A percentile compares a stretch with the other conserved stretches of the same genome.
These are phyloP conservation scores for Percina caprodes DNA, from an alignment of 2,113 vertebrate genomes.

Conservation along the genomic window DNA sequence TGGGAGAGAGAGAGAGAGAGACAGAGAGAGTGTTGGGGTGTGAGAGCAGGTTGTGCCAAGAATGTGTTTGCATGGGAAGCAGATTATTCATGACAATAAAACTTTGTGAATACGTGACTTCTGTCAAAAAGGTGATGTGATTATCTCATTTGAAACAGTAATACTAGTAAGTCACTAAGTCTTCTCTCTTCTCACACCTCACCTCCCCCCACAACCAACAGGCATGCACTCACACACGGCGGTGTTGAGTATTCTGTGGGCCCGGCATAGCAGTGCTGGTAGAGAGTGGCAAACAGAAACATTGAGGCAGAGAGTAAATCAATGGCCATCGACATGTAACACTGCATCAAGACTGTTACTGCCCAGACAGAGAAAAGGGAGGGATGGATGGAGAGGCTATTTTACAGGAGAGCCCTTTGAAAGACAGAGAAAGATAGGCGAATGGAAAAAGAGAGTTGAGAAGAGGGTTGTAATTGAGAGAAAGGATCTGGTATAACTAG, in stretches of 20 bases:
- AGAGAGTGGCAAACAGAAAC: conserved; percentile 56
- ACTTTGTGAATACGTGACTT: not conserved
- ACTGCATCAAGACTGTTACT: conserved; percentile 79
- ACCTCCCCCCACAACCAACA: conserved; percentile 23
- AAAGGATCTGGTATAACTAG: conserved; percentile 39
- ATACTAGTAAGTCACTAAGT: not conserved
- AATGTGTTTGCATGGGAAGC: not conserved
- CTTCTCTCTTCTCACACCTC: conserved; percentile 13
- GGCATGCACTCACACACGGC: conserved; percentile 20
- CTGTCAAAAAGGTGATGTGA: not conserved
- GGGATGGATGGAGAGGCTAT: conserved; percentile 35
- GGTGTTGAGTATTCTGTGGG: conserved; percentile 46
- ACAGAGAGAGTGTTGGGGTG: not conserved
- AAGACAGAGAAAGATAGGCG: conserved; percentile 31
- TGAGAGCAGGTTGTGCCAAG: conserved; percentile 8
- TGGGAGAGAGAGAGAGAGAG: not conserved
- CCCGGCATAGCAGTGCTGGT: conserved; percentile 50
- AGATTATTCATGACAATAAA: not conserved
- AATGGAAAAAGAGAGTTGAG: conserved; percentile 33
- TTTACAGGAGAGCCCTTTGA: conserved; percentile 31
- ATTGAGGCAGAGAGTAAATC: conserved; percentile 70
- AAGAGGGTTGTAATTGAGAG: conserved; percentile 44
- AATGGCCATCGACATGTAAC: conserved; percentile 79
- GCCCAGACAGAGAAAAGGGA: conserved; percentile 55
- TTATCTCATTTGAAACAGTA: conserved; percentile 12